Conservation (phyloP, 1,140 invertebrate species). For the Drosophila santomea region DNA sequence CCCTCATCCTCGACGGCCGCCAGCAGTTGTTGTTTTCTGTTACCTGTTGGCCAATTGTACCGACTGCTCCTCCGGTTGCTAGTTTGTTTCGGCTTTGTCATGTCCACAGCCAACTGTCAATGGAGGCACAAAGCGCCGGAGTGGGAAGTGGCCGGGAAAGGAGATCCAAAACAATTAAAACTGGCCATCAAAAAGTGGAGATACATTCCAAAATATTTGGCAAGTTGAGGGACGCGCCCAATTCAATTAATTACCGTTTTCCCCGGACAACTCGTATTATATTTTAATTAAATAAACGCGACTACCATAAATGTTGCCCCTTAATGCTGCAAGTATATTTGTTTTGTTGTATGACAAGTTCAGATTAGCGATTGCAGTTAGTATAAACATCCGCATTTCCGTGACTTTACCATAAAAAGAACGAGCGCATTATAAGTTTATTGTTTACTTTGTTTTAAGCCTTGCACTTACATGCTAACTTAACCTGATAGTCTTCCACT, state of each 20-base stretch:
- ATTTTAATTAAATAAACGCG: not conserved
- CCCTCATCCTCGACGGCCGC: slow-evolving; percentile 10
- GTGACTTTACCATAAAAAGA: too few species aligned
- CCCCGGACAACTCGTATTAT: too few species aligned
- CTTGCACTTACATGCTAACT: too few species aligned
- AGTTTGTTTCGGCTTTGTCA: slow-evolving; percentile 48
- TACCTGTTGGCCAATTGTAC: slow-evolving; percentile 63
- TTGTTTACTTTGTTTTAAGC: too few species aligned
- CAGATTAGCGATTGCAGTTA: too few species aligned
- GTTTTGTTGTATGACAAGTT: too few species aligned
- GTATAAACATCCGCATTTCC: too few species aligned
- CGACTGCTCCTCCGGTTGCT: slow-evolving; percentile 28
- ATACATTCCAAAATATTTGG: not conserved
- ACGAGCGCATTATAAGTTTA: too few species aligned
- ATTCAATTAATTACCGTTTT: not conserved
- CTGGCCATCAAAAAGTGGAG: not conserved
- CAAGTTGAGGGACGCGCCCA: too few species aligned
- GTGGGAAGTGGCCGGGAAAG: not conserved
- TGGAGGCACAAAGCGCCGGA: slow-evolving; percentile 19
- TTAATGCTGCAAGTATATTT: too few species aligned
- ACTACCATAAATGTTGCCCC: not conserved
- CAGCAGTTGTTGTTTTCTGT: slow-evolving; percentile 36
- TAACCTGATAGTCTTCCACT: too few species aligned
- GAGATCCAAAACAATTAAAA: slow-evolving; percentile 24
- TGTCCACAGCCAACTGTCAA: slow-evolving; percentile 52